phyloP scores from a whole-genome alignment of 2,888 invertebrate species.

The Acronicta alni region DNA sequence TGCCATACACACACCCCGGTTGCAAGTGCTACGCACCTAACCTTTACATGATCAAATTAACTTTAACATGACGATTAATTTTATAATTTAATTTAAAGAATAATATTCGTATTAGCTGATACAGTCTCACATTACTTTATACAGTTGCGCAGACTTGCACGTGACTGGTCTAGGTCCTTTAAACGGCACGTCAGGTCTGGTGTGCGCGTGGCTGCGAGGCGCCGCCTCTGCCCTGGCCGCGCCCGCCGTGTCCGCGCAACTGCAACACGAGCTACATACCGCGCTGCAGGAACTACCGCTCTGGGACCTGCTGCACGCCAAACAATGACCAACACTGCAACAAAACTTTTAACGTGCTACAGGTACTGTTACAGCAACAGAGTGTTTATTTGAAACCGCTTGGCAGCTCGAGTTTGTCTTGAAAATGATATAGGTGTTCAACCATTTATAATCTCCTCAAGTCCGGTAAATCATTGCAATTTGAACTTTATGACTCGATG shows the following conservation, averaged over 20 bases:
- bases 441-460: no score
- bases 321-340: constrained; percentile 56
- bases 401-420: not conserved
- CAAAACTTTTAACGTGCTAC: not conserved
- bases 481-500: no score
- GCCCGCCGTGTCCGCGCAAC: constrained; percentile 72
- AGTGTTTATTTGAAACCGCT: not conserved
- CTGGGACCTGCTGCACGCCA: constrained; percentile 75
- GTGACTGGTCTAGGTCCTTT: constrained; percentile 83
- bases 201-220: constrained; percentile 66
- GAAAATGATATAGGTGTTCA: no score
- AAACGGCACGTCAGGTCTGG: constrained; percentile 64
- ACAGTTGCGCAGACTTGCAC: constrained; percentile 82
- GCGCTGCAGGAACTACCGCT: constrained; percentile 78
- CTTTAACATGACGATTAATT: no score
- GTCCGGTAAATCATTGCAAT: no score
- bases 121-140: not conserved
- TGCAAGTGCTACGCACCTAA: no score
- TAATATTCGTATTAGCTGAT: not conserved
- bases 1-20: no score
- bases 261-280: constrained; percentile 73
- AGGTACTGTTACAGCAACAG: not conserved
- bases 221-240: constrained; percentile 71
- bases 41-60: no score
- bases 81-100: no score